Evolutionary conservation across 1,140 invertebrate species (phyloP).

Genomic region (Batillaria attramentaria): DNA sequence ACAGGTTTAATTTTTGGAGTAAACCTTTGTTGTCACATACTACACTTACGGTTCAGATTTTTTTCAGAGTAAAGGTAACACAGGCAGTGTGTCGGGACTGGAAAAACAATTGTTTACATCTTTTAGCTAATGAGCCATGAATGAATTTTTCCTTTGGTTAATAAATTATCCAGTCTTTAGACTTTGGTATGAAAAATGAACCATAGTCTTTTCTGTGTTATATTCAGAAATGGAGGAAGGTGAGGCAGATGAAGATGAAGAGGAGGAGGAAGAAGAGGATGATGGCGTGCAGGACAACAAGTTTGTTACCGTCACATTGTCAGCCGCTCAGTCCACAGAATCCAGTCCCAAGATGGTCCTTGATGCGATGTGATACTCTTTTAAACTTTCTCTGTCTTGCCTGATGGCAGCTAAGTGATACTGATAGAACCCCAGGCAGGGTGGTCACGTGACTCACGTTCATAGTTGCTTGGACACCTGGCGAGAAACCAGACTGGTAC

Average conservation of each 20-base stretch:
- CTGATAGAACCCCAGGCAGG: too few relatives aligned
- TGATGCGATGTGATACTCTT: neutral
- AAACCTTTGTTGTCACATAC: too few relatives aligned
- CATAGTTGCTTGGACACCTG: neutral
- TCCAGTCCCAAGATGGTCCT: slow-evolving; percentile 8
- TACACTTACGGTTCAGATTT: neutral
- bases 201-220: neutral
- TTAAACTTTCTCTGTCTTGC: neutral
- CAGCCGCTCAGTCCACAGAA: slow-evolving; percentile 11
- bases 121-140: neutral
- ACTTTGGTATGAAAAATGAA: neutral
- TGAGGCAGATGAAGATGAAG: slow-evolving; percentile 33
- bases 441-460: too few relatives aligned
- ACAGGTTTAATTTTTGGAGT: too few relatives aligned
- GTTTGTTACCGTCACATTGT: slow-evolving; percentile 23
- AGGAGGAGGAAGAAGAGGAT: slow-evolving; percentile 31
- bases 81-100: neutral
- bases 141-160: neutral
- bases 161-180: neutral
- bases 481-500: neutral
- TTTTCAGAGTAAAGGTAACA: neutral
- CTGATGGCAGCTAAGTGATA: too few relatives aligned
- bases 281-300: slow-evolving; percentile 9
- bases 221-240: slow-evolving; percentile 22
- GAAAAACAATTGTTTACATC: too few relatives aligned